Evolutionary conservation across 2,888 invertebrate genomes (phyloP), one percentile per base, ranked within the genome.

Genomic region (Archaeoteleia sp.): DNA sequence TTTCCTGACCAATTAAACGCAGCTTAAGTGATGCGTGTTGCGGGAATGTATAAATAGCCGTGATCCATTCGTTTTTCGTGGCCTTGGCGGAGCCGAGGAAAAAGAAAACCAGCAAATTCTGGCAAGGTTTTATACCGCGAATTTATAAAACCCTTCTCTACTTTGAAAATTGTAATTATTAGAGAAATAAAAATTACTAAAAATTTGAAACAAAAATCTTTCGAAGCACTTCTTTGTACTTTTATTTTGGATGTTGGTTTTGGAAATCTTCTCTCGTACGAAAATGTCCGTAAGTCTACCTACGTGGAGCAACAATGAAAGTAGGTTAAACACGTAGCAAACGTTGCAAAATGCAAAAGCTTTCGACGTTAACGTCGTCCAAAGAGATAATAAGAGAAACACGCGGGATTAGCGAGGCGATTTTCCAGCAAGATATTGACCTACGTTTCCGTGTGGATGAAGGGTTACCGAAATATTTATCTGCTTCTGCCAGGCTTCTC

Each of bases 1-100:
- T 55, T 49, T 29, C 46, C 61, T 7, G 67, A 45, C 67, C 61
- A 67, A 57, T 67, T 67, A 67, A 57, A 67, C 46, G 61, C 51
- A 61, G 57, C 61, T 67, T 67, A 62, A 62, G 57, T 57, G 61
- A 39, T 7, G 32, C 57, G 53, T 55, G 54, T 49, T 40, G 55
- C 35, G 67, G 39, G 55, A 61, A 67, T 61, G 45, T 61, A 61
- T 61, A 67, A 61, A 61, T 39, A 67, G 51, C 40, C 27, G 34
- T 46, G 49, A 67, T 67, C 51, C 61, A 40, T 55, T 55, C 55
- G 54, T 61, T 67, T 55, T 49, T 61, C 55, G 60, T 5, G 20
- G 5, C 2, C 5, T 60, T 46, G 23, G 13, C 20, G 32, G 32
- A 10, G 1, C 2, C 10, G 4, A 10, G 10, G 10, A 32, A 32